phyloP scores from a whole-genome alignment of 2,797 vertebrate genomes.

The Novumbra hubbsi region DNA sequence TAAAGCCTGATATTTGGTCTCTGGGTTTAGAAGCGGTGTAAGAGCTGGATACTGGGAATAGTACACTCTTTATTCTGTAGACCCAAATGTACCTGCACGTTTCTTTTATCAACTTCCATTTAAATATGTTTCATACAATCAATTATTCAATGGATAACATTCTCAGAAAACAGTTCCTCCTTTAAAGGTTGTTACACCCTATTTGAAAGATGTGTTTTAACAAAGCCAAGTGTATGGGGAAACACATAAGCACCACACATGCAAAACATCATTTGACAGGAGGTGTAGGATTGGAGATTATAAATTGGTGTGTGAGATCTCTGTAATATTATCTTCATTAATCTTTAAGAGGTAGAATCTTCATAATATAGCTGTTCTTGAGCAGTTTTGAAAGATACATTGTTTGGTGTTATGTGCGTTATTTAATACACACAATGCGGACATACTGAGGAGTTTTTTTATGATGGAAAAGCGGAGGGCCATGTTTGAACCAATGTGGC shows the following conservation, averaged over 20 bases:
- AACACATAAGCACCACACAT: slow-evolving; percentile 12
- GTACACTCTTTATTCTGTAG: background rate
- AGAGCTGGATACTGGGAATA: background rate
- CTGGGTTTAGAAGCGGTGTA: background rate
- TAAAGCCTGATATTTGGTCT: slow-evolving; percentile 18
- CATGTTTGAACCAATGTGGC: too few species aligned
- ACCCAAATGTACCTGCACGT: background rate
- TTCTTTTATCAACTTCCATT: background rate
- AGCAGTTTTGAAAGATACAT: background rate
- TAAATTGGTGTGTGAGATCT: slow-evolving; percentile 20
- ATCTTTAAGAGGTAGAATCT: background rate
- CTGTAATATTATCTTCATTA: background rate
- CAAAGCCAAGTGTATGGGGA: slow-evolving; percentile 31
- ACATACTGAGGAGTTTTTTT: too few species aligned
- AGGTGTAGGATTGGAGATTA: background rate
- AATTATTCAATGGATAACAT: slow-evolving; percentile 6
- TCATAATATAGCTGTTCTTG: background rate
- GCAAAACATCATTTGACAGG: slow-evolving; percentile 19
- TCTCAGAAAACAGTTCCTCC: slow-evolving; percentile 35
- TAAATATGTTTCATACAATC: background rate
- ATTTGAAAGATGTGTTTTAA: slow-evolving; percentile 31
- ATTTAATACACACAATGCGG: too few species aligned
- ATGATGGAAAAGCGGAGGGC: too few species aligned
- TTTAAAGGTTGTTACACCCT: slow-evolving; percentile 19
- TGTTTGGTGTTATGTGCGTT: too few species aligned